These are phyloP conservation scores for Lophotis ruficrista DNA, from an alignment of 2,113 vertebrate genomes.

Conservation along the genomic window DNA sequence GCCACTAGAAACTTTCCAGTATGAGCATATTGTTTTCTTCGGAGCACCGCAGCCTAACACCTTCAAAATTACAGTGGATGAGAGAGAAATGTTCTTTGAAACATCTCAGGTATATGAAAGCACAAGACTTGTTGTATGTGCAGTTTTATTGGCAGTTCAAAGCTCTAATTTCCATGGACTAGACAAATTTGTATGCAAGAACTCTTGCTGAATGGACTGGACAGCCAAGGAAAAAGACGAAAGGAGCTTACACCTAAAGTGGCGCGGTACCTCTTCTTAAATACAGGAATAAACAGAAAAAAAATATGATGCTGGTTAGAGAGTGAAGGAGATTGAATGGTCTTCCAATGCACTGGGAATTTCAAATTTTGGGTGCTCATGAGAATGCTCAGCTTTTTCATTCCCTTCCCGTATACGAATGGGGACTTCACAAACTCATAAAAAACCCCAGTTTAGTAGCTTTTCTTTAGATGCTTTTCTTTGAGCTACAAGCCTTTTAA, in stretches of 20 bases:
- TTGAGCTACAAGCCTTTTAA: not conserved
- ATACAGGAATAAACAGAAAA: not conserved
- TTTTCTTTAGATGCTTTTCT: not conserved
- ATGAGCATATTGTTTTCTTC: conserved; percentile 89
- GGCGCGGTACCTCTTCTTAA: not conserved
- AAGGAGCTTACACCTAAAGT: not conserved
- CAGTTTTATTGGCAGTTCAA: not conserved
- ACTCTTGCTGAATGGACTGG: not conserved
- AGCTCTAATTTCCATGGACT: not conserved
- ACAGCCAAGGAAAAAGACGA: not conserved
- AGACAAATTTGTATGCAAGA: not conserved
- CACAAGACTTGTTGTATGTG: not conserved
- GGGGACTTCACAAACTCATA: not conserved
- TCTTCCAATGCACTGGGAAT: not conserved
- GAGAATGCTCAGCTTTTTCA: not conserved
- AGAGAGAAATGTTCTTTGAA: conserved; percentile 93
- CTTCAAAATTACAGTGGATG: conserved; percentile 93
- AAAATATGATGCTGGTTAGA: not conserved
- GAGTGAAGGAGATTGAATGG: not conserved
- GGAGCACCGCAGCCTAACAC: conserved; percentile 87
- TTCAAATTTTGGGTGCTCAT: not conserved
- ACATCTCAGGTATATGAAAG: conserved; percentile 83
- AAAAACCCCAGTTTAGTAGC: not conserved
- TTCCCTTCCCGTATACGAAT: not conserved
- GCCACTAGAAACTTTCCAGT: conserved; percentile 88